A percentile compares a stretch with the other conserved stretches of the same genome.
These are phyloP conservation scores for Drosophila melanogaster DNA, from an alignment of 1,140 invertebrate species.

Conservation along the genomic window Release_6_plus_ISO1_MT NT_033779.5:4739501-4740000, in stretches of 20 bases:
- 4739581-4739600: constrained; percentile 25
- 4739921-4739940: constrained; percentile 3
- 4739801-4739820: too few relatives aligned
- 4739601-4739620: constrained; percentile 29
- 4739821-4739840: too few relatives aligned
- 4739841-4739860: neutral
- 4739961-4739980: constrained; percentile 31
- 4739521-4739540: constrained; percentile 9
- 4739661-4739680: neutral
- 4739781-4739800: too few relatives aligned
- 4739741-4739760: too few relatives aligned
- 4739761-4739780: too few relatives aligned
- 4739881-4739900: neutral
- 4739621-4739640: constrained; percentile 35
- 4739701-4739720: neutral
- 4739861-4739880: neutral
- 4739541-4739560: constrained; percentile 31
- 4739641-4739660: constrained; percentile 4
- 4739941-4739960: constrained; percentile 25
- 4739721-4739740: too few relatives aligned
- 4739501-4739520: neutral
- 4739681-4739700: constrained; percentile 2
- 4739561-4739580: constrained; percentile 31
- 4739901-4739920: neutral
- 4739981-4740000: constrained; percentile 36